Percentiles rank a stretch among this genome's conserved stretches.
Conservation (phyloP, 2,797 vertebrate species). For the Ciconia nigra region DNA sequence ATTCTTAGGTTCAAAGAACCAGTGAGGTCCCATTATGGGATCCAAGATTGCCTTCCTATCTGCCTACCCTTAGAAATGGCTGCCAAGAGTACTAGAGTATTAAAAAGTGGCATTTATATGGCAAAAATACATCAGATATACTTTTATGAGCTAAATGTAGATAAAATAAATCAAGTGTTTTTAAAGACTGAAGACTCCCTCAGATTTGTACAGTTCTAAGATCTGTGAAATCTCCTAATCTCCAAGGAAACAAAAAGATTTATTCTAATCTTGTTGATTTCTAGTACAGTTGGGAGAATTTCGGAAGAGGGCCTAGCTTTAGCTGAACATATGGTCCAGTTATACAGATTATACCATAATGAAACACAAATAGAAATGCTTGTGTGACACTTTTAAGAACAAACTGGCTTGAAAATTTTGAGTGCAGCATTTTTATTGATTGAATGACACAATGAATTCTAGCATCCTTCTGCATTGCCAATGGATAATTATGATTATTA, state of each 20-base stretch:
- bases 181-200: not conserved
- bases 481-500: slow-evolving; percentile 62
- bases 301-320: not conserved
- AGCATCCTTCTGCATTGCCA: slow-evolving; percentile 14
- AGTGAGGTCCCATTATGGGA: not conserved
- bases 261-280: not conserved
- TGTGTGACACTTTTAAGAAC: slow-evolving; percentile 48
- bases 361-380: slow-evolving; percentile 55
- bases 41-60: not conserved
- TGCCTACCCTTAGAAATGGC: not conserved
- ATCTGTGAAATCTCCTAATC: not conserved
- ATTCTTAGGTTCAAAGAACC: not conserved
- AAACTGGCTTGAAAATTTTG: slow-evolving; percentile 53
- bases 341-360: not conserved
- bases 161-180: not conserved
- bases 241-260: not conserved
- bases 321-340: slow-evolving; percentile 32
- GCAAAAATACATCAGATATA: not conserved
- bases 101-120: not conserved
- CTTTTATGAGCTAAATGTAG: not conserved
- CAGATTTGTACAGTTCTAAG: not conserved
- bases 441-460: slow-evolving; percentile 55
- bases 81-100: not conserved
- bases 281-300: not conserved
- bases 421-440: slow-evolving; percentile 48